Evolutionary conservation across 2,113 vertebrate genomes (phyloP), one percentile per base, ranked within the genome.

Genomic region (Columba livia): DNA sequence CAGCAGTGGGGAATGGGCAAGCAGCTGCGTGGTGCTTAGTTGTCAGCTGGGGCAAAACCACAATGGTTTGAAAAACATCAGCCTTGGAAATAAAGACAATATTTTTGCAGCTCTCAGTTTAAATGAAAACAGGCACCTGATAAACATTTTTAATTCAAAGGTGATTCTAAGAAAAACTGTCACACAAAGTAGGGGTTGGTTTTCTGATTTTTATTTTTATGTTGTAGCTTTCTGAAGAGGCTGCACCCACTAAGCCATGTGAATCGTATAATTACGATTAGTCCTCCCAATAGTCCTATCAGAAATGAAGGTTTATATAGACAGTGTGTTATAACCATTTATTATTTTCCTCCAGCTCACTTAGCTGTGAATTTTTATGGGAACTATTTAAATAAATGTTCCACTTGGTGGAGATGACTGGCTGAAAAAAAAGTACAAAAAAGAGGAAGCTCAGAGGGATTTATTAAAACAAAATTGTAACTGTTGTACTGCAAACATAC

Each of bases 361-460:
- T 96, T 95, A 69, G 31, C 57, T 91, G 78, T 82, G 79, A 94
- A 87, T 48, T 96, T 95, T 97, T 89, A 93, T 58, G 31, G 62
- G 81, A 93, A 85, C 7, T 36, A 80, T 96, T 96, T 92, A 95
- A 95, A 80, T 78, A 87, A 92, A 60, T 82, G 56, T 92, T 96
- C 74, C 44, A 79, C 74, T 92, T 91, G 64, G 47, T 64, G 60
- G 56, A 86, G 88, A 42, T 3, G 44, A 75, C 14, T 89, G 29
- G 9, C 31, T 79, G 48, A 93, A 93, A 80, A 77, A 86, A 48
- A 31, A 25, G 6, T 40, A 21, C 89, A 93, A 74, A 89, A 77
- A 83, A 0, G 42, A 90, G 31, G 29, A 88, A 90, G 21, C 31
- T 79, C 91, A 81, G 38, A 75, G 87, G 71, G 79, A 89, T 89